These are phyloP conservation scores for Silurus asotus DNA, from an alignment of 2,113 vertebrate species.

Conservation along the genomic window DNA sequence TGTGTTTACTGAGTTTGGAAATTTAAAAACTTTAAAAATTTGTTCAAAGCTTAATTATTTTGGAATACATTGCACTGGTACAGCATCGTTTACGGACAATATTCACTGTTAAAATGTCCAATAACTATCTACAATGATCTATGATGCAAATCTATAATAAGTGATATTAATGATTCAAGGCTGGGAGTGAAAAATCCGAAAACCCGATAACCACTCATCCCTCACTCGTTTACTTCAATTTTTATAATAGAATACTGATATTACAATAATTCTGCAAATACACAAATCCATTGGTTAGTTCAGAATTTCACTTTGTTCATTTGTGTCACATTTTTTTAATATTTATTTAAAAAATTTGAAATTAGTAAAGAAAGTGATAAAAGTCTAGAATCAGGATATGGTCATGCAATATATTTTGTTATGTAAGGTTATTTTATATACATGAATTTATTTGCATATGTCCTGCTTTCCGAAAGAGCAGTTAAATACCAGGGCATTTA, in stretches of 20 bases:
- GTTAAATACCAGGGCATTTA: neutral
- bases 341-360: neutral
- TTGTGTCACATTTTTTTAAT: neutral
- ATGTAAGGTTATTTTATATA: neutral
- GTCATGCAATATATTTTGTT: neutral
- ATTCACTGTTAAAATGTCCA: too few relatives aligned
- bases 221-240: neutral
- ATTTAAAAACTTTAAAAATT: too few relatives aligned
- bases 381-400: neutral
- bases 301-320: neutral
- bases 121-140: too few relatives aligned
- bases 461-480: neutral
- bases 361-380: neutral
- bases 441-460: neutral
- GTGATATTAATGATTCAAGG: too few relatives aligned
- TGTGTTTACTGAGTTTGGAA: too few relatives aligned
- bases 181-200: too few relatives aligned
- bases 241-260: too few relatives aligned
- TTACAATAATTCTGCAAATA: neutral
- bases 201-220: conserved; percentile 48
- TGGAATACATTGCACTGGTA: too few relatives aligned
- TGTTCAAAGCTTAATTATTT: too few relatives aligned
- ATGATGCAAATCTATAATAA: too few relatives aligned
- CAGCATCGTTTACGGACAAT: too few relatives aligned
- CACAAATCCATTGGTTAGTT: neutral